phyloP scores from a whole-genome alignment of 35 echinoderm and acorn worm genomes.

The Apostichopus californicus region DNA sequence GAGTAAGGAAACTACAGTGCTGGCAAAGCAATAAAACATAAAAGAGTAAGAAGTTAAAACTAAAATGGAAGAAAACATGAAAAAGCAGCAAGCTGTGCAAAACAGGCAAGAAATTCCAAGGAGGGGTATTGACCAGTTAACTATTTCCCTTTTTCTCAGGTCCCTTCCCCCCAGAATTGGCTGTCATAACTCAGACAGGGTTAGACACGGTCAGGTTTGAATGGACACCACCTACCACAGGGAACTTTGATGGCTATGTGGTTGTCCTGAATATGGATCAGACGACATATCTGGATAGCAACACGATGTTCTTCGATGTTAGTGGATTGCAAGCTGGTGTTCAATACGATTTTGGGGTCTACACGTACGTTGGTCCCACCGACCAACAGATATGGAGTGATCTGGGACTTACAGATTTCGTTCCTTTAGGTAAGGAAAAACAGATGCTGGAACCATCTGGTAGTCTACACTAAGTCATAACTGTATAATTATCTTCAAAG shows the following conservation, averaged over 20 bases:
- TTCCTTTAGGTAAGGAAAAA: not conserved
- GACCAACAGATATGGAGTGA: not conserved
- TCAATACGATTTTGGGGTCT: not conserved
- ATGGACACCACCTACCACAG: not conserved
- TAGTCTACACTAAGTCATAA: too few relatives aligned
- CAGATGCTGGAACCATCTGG: too few relatives aligned
- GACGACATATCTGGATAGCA: not conserved
- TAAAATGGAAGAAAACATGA: too few relatives aligned
- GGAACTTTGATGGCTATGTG: not conserved
- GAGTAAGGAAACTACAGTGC: too few relatives aligned
- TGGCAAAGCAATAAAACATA: too few relatives aligned
- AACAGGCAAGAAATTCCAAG: too few relatives aligned
- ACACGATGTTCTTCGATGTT: not conserved
- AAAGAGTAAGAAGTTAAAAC: too few relatives aligned
- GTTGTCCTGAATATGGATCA: not conserved
- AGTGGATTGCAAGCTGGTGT: not conserved
- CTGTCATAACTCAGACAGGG: not conserved
- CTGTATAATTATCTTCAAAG: too few relatives aligned
- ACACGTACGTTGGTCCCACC: not conserved
- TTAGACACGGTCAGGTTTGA: not conserved
- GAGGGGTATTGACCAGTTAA: too few relatives aligned
- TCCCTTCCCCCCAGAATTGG: conserved; percentile 2
- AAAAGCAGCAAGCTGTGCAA: too few relatives aligned
- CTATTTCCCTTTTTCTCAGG: conserved; percentile 4
- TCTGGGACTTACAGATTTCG: not conserved